Base-by-base conservation (phyloP, 2,888 invertebrate species). In the Cerastoderma edule region DNA sequence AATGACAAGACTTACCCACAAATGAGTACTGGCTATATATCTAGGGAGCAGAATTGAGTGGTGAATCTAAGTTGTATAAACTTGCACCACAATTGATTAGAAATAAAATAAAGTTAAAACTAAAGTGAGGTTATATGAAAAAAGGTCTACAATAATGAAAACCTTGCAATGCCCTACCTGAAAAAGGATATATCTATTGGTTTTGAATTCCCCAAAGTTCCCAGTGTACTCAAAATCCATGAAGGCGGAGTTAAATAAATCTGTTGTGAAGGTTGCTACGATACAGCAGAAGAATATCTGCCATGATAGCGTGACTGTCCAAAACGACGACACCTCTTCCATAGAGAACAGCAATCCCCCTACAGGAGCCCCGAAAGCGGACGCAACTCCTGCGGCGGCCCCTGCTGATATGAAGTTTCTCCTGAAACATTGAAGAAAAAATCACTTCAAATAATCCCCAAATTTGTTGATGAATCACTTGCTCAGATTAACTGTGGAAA, bases 211-310 rank as follows among this genome's bases (percentile, higher is more conserved):
- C 4, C 92, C 92, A 84, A 92, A 92, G 57, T 78, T 85, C 8
- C 92, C 92, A 22, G 87, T 87, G 78, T 88, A 89, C 3, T 78
- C 67, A 76, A 92, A 92, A 8, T 89, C 88, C 63, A 86, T 80
- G 75, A 92, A 91, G 5, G 91, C 89, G 0, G 92, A 91, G 85
- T 92, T 92, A 80, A 92, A 92, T 28, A 92, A 84, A 72, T 91
- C 92, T 5, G 92, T 90, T 13, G 92, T 92, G 78, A 92, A 91
- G 2, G 91, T 88, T n/a, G 92, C 87, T 39, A 93, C 84, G 89
- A 93, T 93, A 78, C 93, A 93, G 73, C 93, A 93, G 78, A 93
- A 93, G 84, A 93, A 93, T 24, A 93, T 92, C 88, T 93, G 92
- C 93, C 93, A 93, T 8, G 93, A 91, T 57, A 93, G 83, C 33